Evolutionary conservation across 2,888 invertebrate genomes (phyloP).

Genomic region (Oxystoma pomonae): DNA sequence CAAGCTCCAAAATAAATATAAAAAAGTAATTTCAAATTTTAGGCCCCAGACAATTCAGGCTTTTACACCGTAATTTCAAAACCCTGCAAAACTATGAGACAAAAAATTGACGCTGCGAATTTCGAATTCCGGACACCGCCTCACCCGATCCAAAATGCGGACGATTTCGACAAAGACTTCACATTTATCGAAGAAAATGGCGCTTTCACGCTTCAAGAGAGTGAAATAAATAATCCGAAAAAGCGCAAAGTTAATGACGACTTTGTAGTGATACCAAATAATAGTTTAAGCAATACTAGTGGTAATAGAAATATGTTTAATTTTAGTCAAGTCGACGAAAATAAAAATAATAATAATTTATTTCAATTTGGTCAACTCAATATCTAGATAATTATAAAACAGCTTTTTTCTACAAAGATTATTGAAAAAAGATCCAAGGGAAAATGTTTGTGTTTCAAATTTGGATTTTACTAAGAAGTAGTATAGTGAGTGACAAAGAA

Average conservation of each 20-base stretch:
- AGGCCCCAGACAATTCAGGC: neutral
- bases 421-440: no score
- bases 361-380: no score
- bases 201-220: constrained; percentile 11
- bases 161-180: constrained; percentile 5
- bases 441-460: no score
- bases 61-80: neutral
- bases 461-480: no score
- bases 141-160: neutral
- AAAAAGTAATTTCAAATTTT: neutral
- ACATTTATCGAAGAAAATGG: constrained; percentile 18
- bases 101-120: no score
- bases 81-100: neutral
- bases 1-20: no score
- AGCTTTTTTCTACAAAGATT: no score
- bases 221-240: constrained; percentile 6
- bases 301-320: constrained; percentile 22
- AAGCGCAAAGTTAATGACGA: constrained; percentile 9
- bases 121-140: no score
- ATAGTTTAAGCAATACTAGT: no score
- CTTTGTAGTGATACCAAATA: constrained; percentile 19
- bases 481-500: no score
- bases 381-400: no score
- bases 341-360: no score
- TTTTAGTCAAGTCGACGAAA: constrained; percentile 22